phyloP scores from a whole-genome alignment of 2,888 invertebrate genomes.

The Tromatobia lineatoria region DNA sequence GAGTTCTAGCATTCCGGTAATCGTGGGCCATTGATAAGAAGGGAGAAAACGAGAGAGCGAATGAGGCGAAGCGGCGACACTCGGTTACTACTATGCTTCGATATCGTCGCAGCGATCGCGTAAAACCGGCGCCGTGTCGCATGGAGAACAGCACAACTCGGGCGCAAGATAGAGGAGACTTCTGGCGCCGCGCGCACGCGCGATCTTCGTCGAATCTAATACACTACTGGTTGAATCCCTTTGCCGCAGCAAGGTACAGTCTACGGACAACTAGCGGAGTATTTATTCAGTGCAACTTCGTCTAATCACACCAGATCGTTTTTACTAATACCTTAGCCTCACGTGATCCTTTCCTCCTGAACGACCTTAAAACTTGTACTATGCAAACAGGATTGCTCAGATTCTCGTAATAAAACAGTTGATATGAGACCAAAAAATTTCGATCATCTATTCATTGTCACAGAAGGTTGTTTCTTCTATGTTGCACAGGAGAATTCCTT shows the following conservation, averaged over 20 bases:
- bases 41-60: conserved; percentile 31
- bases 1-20: conserved; percentile 77
- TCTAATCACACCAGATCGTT: conserved; percentile 23
- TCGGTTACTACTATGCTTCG: conserved; percentile 26
- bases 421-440: neutral
- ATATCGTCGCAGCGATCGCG: conserved; percentile 68
- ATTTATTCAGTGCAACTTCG: conserved; percentile 32
- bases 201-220: conserved; percentile 55
- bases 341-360: conserved; percentile 20
- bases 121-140: conserved; percentile 69
- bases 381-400: conserved; percentile 23
- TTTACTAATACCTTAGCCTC: neutral
- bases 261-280: neutral
- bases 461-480: too few species aligned
- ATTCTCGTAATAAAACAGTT: neutral
- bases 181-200: conserved; percentile 55
- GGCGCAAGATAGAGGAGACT: conserved; percentile 26
- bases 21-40: conserved; percentile 79
- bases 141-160: conserved; percentile 54
- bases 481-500: too few species aligned
- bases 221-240: conserved; percentile 43
- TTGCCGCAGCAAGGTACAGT: neutral
- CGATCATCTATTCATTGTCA: too few species aligned
- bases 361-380: conserved; percentile 18
- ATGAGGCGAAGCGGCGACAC: conserved; percentile 38